Conservation (phyloP, 2,888 invertebrate genomes). For the Thecophora atra region DNA sequence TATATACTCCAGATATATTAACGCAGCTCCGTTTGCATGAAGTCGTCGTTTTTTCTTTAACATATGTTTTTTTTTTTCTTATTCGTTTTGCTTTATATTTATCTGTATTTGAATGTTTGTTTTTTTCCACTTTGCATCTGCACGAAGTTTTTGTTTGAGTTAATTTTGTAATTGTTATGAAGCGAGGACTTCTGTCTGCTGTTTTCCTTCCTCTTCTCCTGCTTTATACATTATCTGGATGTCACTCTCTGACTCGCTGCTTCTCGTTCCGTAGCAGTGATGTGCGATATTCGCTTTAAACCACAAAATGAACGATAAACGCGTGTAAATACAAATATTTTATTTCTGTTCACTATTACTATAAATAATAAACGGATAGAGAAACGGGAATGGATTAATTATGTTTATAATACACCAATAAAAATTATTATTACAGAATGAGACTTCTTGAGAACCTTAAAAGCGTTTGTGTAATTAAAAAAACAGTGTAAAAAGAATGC, state of each 20-base stretch:
- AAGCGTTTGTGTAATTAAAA: too few relatives aligned
- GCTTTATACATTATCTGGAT: neutral
- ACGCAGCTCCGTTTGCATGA: too few relatives aligned
- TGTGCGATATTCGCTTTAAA: slow-evolving; percentile 2
- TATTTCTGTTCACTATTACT: neutral
- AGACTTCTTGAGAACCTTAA: too few relatives aligned
- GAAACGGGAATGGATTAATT: too few relatives aligned
- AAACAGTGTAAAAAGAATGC: too few relatives aligned
- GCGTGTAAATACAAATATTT: slow-evolving; percentile 57
- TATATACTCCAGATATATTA: slow-evolving; percentile 35
- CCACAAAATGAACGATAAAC: slow-evolving; percentile 52
- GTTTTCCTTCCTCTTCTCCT: neutral
- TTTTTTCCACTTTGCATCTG: neutral
- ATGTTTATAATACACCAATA: too few relatives aligned
- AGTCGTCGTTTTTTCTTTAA: neutral
- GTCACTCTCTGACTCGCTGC: neutral
- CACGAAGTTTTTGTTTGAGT: neutral
- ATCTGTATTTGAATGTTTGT: neutral
- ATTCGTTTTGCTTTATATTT: neutral
- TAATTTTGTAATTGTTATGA: neutral
- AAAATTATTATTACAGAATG: too few relatives aligned
- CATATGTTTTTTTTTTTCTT: slow-evolving; percentile 2
- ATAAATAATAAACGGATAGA: too few relatives aligned
- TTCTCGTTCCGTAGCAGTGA: neutral
- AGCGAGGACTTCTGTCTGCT: neutral